Percentiles rank a stretch among this genome's conserved stretches.
Conservation (phyloP, 2,888 invertebrate genomes). For the Drosophila niveifrons region DNA sequence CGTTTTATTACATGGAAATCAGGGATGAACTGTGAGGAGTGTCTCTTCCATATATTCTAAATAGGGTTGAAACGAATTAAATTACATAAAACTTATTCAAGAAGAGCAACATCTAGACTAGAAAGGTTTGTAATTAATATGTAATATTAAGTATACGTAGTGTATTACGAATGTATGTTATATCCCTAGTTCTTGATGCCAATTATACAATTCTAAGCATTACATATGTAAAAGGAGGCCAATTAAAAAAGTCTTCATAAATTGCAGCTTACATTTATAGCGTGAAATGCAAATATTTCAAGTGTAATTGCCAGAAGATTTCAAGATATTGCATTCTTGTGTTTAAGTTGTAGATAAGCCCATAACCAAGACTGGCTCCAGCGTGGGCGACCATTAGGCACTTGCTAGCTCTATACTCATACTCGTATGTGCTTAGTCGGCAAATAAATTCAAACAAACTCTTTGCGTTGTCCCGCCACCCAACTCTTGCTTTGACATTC, state of each 20-base stretch:
- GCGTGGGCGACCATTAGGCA: conserved; percentile 23
- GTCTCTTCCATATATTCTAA: not conserved
- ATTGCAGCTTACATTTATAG: not conserved
- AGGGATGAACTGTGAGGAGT: not conserved
- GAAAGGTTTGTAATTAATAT: no score
- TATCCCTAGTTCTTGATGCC: no score
- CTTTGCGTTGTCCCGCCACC: not conserved
- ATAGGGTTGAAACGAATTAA: not conserved
- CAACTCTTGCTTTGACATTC: not conserved
- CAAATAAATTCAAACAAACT: conserved; percentile 21
- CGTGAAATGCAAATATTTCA: conserved; percentile 22
- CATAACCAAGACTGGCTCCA: conserved; percentile 14
- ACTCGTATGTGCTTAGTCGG: conserved; percentile 16
- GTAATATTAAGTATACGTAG: conserved; percentile 6
- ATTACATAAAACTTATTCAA: not conserved
- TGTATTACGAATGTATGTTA: no score
- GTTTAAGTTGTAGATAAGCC: conserved; percentile 24
- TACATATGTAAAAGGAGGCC: not conserved
- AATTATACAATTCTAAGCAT: no score
- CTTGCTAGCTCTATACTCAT: conserved; percentile 9
- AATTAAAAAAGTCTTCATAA: not conserved
- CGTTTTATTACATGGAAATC: conserved; percentile 7
- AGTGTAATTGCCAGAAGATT: conserved; percentile 34
- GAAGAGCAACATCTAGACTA: not conserved
- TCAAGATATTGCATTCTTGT: conserved; percentile 24